Evolutionary conservation across 1,140 invertebrate genomes (phyloP).

Genomic region (Drosophila cardini): DNA sequence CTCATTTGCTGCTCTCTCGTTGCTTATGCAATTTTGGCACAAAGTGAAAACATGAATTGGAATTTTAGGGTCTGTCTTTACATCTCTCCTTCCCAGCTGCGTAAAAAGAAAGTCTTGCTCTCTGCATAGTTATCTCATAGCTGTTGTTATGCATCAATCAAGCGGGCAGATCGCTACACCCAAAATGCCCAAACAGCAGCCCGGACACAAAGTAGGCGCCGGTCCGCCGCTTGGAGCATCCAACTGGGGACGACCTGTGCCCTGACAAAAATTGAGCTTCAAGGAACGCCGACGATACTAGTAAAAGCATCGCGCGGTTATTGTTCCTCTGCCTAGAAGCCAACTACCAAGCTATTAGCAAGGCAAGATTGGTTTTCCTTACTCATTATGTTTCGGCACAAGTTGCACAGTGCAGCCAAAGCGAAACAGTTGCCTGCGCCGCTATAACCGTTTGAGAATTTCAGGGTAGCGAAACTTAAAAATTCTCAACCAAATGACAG

Average conservation of each 20-base stretch:
- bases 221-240: slow-evolving; percentile 35
- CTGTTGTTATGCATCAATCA: slow-evolving; percentile 7
- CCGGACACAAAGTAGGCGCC: slow-evolving; percentile 77
- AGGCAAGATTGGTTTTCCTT: slow-evolving; percentile 82
- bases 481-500: slow-evolving; percentile 28
- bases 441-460: slow-evolving; percentile 66
- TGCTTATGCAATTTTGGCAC: slow-evolving; percentile 70
- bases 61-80: slow-evolving; percentile 41
- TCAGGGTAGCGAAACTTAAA: background rate
- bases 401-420: background rate
- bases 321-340: slow-evolving; percentile 74
- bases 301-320: background rate
- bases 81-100: background rate
- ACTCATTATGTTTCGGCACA: slow-evolving; percentile 83
- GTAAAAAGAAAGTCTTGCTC: slow-evolving; percentile 19
- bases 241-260: slow-evolving; percentile 77
- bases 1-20: slow-evolving; percentile 8
- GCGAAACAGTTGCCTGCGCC: slow-evolving; percentile 3
- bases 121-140: background rate
- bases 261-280: slow-evolving; percentile 82
- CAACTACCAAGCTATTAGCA: slow-evolving; percentile 79
- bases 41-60: slow-evolving; percentile 62
- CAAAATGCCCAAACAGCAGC: slow-evolving; percentile 43
- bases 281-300: slow-evolving; percentile 23
- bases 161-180: slow-evolving; percentile 77